These are phyloP conservation scores for Ascidia mentula DNA, from an alignment of 23 tunicate species.

Conservation along the genomic window DNA sequence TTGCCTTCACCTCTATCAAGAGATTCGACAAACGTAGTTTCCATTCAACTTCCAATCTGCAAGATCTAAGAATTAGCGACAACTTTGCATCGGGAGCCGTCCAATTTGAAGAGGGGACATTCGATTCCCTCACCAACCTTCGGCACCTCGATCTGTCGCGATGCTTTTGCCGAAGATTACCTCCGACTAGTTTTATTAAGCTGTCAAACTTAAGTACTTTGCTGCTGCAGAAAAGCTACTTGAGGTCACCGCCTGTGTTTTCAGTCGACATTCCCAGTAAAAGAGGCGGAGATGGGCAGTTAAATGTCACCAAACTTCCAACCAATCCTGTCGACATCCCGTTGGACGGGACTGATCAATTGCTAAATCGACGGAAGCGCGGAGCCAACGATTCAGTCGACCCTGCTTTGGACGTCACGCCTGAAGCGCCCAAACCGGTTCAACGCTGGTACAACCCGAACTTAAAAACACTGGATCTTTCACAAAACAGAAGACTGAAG, in stretches of 20 bases:
- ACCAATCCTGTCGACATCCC: neutral
- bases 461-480: conserved; percentile 25
- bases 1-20: conserved; percentile 13
- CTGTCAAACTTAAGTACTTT: conserved; percentile 35
- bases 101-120: conserved; percentile 31
- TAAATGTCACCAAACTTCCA: neutral
- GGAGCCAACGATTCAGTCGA: neutral
- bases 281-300: neutral
- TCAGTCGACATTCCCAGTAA: neutral
- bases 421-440: neutral
- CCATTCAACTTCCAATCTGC: neutral
- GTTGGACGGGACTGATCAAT: neutral
- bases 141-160: conserved; percentile 48
- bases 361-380: neutral
- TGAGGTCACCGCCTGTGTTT: conserved; percentile 18
- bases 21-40: conserved; percentile 1
- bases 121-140: conserved; percentile 27
- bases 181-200: conserved; percentile 34
- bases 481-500: conserved; percentile 33
- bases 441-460: conserved; percentile 50
- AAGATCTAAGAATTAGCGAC: conserved; percentile 31
- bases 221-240: conserved; percentile 14
- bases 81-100: conserved; percentile 34
- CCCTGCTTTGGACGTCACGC: neutral
- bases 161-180: conserved; percentile 32